phyloP scores from a whole-genome alignment of 2,888 invertebrate species.

The Lasioglossum villosulum region DNA sequence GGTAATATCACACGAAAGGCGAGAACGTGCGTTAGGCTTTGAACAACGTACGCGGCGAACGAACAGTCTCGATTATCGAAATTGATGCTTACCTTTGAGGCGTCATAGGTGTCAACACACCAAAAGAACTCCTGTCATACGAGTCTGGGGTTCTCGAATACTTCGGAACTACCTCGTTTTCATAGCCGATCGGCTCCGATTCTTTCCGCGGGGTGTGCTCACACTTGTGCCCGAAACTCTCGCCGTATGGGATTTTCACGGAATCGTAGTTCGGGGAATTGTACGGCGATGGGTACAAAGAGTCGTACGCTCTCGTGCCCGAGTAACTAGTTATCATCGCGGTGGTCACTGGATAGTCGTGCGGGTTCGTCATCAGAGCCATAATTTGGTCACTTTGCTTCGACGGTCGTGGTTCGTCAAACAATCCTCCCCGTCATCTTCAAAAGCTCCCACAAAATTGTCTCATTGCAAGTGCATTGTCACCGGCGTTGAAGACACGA shows the following conservation, averaged over 20 bases:
- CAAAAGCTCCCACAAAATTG: background rate
- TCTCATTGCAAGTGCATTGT: background rate
- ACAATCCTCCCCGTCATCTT: background rate
- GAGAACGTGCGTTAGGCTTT: background rate
- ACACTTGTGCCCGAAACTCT: conserved; percentile 73
- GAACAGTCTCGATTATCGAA: background rate
- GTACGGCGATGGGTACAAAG: conserved; percentile 79
- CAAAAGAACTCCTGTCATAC: conserved; percentile 78
- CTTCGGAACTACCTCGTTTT: conserved; percentile 63
- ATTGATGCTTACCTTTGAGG: conserved; percentile 77
- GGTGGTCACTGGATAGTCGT: conserved; percentile 73
- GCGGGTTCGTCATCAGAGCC: conserved; percentile 80
- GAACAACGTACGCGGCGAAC: background rate
- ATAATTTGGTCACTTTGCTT: conserved; percentile 61
- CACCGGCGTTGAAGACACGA: no score
- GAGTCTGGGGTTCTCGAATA: conserved; percentile 77
- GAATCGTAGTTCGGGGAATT: conserved; percentile 78
- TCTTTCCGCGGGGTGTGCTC: conserved; percentile 75
- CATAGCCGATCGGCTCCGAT: conserved; percentile 63
- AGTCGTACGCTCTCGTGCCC: conserved; percentile 71
- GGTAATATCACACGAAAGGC: background rate
- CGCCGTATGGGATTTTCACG: conserved; percentile 68
- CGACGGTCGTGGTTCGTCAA: background rate
- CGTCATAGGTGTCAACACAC: conserved; percentile 77
- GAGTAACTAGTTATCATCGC: conserved; percentile 76